Percentiles rank a stretch among this genome's conserved stretches.
These are phyloP conservation scores for Mormyrus lacerda DNA, from an alignment of 2,113 vertebrate species.

Conservation along the genomic window DNA sequence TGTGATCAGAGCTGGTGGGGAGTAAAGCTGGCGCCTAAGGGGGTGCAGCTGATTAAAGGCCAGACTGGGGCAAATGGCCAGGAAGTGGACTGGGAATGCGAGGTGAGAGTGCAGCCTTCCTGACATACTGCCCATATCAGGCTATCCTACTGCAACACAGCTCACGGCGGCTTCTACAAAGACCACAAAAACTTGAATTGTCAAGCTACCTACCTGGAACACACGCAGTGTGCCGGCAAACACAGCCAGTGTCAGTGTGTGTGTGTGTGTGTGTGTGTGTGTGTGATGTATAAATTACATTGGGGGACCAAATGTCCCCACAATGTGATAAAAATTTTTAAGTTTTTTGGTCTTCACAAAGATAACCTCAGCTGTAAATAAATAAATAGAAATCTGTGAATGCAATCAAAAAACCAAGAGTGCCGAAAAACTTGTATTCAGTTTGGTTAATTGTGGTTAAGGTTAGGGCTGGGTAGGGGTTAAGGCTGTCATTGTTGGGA, in stretches of 20 bases:
- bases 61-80: not conserved
- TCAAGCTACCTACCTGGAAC: not conserved
- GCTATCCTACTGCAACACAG: not conserved
- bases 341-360: not conserved
- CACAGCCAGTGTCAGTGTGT: not conserved
- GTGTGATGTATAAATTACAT: not conserved
- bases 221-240: not conserved
- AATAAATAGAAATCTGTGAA: too few species aligned
- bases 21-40: conserved; percentile 28
- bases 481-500: not conserved
- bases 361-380: not conserved
- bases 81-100: not conserved
- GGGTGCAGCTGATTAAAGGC: conserved; percentile 29
- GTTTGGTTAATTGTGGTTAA: not conserved
- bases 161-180: not conserved
- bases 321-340: not conserved
- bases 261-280: not conserved
- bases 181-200: conserved; percentile 38
- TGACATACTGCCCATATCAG: not conserved
- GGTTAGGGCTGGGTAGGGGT: not conserved
- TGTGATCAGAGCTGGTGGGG: conserved; percentile 48
- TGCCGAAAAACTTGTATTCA: not conserved
- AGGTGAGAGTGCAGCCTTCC: not conserved
- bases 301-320: not conserved
- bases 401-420: not conserved